phyloP scores from a whole-genome alignment of 2,113 vertebrate species.

The Rhinopomastus cyanomelas region DNA sequence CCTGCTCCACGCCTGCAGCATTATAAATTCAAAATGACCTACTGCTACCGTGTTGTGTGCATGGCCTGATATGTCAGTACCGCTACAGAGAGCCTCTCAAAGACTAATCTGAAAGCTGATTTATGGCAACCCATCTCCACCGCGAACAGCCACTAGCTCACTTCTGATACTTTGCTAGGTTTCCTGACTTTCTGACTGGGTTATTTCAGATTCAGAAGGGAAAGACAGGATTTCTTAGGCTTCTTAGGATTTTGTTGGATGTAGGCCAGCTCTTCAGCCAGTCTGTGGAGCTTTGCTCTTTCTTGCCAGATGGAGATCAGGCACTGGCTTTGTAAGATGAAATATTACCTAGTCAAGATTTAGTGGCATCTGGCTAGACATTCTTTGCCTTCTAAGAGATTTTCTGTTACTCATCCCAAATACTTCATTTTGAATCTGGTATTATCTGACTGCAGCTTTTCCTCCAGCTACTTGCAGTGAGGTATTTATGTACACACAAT shows the following conservation, averaged over 20 bases:
- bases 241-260: too few species aligned
- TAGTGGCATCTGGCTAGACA: constrained; percentile 5
- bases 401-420: constrained; percentile 21
- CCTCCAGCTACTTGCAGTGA: neutral
- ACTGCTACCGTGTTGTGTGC: accelerated
- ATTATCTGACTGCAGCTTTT: constrained; percentile 25
- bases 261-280: neutral
- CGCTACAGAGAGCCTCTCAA: neutral
- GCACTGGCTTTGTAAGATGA: neutral
- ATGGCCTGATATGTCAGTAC: accelerated
- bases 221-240: neutral
- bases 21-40: neutral
- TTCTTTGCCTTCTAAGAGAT: constrained; percentile 23
- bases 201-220: neutral
- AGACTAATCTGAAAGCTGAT: neutral
- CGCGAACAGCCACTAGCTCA: neutral
- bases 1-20: neutral
- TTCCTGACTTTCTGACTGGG: neutral
- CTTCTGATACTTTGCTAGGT: neutral
- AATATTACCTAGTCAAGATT: neutral
- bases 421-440: neutral
- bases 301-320: neutral
- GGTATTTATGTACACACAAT: constrained; percentile 1
- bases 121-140: neutral
- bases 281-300: neutral